These are phyloP conservation scores for Poeciliopsis occidentalis DNA, from an alignment of 2,113 vertebrate species.

Conservation along the genomic window DNA sequence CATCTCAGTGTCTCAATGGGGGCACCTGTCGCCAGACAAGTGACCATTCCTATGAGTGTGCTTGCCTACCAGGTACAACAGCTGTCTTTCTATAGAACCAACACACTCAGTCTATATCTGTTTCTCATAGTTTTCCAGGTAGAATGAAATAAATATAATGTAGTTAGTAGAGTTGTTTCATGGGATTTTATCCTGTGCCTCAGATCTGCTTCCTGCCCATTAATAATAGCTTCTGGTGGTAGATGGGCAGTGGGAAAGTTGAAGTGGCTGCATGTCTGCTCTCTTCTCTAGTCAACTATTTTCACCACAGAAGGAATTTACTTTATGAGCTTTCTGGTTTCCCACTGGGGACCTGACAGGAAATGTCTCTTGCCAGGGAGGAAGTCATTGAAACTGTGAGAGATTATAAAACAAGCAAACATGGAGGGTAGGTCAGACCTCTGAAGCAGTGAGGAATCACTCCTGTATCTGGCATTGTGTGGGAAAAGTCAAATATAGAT, in stretches of 20 bases:
- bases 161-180: slow-evolving; percentile 38
- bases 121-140: slow-evolving; percentile 18
- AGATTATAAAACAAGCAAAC: slow-evolving; percentile 84
- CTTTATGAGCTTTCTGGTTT: slow-evolving; percentile 76
- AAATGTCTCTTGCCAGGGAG: slow-evolving; percentile 82
- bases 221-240: slow-evolving; percentile 75
- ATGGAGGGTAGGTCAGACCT: slow-evolving; percentile 68
- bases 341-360: slow-evolving; percentile 81
- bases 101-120: not conserved
- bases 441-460: slow-evolving; percentile 56
- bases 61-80: slow-evolving; percentile 87
- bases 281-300: slow-evolving; percentile 42
- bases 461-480: slow-evolving; percentile 65
- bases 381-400: slow-evolving; percentile 86
- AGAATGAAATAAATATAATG: slow-evolving; percentile 33
- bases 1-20: slow-evolving; percentile 90
- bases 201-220: slow-evolving; percentile 68
- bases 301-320: slow-evolving; percentile 77
- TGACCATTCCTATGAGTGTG: slow-evolving; percentile 87
- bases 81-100: slow-evolving; percentile 5
- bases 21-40: slow-evolving; percentile 91
- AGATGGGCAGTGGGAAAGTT: slow-evolving; percentile 44
- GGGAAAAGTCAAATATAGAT: slow-evolving; percentile 75
- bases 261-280: slow-evolving; percentile 27
- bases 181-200: slow-evolving; percentile 48